Percentiles rank a stretch among this genome's conserved stretches.
These are phyloP conservation scores for Choristoneura rosaceana DNA, from an alignment of 2,888 invertebrate genomes.

Conservation along the genomic window DNA sequence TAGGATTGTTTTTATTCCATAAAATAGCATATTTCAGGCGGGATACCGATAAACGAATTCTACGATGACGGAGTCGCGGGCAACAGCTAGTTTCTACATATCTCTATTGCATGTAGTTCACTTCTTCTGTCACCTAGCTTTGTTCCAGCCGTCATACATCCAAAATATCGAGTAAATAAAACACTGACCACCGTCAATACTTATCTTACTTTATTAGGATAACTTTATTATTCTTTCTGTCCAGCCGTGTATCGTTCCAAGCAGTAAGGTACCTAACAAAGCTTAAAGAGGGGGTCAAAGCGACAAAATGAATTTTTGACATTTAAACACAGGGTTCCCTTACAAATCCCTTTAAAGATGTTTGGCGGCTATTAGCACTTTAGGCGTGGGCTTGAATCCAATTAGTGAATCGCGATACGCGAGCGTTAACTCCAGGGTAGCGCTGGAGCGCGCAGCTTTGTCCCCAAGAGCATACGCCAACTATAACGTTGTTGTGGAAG, in stretches of 20 bases:
- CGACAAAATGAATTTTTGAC: not conserved
- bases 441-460: constrained; percentile 49
- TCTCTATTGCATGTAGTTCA: too few species aligned
- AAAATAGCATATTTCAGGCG: too few species aligned
- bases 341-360: too few species aligned
- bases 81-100: too few species aligned
- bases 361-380: not conserved
- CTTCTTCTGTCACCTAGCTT: too few species aligned
- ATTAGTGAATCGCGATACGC: constrained; percentile 57
- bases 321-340: too few species aligned
- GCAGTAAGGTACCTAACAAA: not conserved
- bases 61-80: too few species aligned
- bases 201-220: not conserved
- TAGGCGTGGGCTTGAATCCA: constrained; percentile 63
- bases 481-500: constrained; percentile 60
- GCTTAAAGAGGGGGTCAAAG: too few species aligned
- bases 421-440: constrained; percentile 59
- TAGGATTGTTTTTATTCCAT: too few species aligned
- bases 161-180: not conserved
- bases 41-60: too few species aligned
- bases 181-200: not conserved
- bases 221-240: not conserved
- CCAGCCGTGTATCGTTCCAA: not conserved
- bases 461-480: constrained; percentile 62
- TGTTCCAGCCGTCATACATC: not conserved